Conservation (phyloP, 92 coral and sea anemone genomes). For the Actinostola sp. region DNA sequence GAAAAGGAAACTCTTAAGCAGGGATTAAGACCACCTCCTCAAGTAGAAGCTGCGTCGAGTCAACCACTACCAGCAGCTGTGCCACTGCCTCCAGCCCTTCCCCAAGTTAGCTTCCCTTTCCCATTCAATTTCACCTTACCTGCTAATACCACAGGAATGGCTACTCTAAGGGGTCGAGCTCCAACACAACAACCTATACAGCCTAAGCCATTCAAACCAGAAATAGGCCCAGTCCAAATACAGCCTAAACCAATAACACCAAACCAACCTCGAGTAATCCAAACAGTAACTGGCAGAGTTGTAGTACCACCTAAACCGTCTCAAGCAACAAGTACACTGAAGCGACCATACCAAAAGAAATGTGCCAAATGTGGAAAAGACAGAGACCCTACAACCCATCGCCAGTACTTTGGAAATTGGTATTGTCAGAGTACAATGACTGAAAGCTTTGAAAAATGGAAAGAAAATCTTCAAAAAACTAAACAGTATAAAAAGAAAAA, state of each 20-base stretch:
- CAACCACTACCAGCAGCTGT: not conserved
- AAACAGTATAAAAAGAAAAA: conserved; percentile 17
- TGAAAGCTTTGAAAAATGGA: conserved; percentile 37
- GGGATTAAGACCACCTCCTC: conserved; percentile 49
- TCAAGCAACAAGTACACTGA: too few relatives aligned
- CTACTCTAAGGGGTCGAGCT: not conserved
- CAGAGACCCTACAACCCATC: conserved; percentile 9
- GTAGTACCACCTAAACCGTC: too few relatives aligned
- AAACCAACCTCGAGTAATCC: too few relatives aligned
- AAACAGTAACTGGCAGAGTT: too few relatives aligned
- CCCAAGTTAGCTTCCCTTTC: conserved; percentile 28
- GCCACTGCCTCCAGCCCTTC: conserved; percentile 23
- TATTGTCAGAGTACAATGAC: conserved; percentile 22
- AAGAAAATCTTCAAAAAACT: conserved; percentile 6
- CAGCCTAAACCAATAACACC: too few relatives aligned
- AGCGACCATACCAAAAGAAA: too few relatives aligned
- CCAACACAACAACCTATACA: not conserved
- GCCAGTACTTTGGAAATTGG: conserved; percentile 57
- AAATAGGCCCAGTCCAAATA: too few relatives aligned
- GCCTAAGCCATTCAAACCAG: too few relatives aligned
- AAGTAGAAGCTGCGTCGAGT: not conserved
- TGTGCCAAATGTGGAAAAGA: not conserved
- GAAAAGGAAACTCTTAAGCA: conserved; percentile 45
- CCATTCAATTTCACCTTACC: conserved; percentile 11
- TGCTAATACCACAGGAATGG: conserved; percentile 35